Base-by-base conservation (phyloP, 1,140 invertebrate genomes). In the Drosophila neocordata region DNA sequence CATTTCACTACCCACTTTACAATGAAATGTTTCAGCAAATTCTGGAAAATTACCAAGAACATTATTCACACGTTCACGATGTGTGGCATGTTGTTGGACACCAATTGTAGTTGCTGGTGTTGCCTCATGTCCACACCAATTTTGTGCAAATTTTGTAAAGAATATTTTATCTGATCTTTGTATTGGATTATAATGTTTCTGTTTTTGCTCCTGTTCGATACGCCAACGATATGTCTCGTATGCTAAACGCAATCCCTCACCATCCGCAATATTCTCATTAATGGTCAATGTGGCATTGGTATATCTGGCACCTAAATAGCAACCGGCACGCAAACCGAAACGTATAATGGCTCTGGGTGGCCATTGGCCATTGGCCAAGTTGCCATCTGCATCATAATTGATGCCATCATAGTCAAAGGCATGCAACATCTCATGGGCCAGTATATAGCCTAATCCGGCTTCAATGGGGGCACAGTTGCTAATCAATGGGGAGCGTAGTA, bases 241-340 rank as follows among this genome's bases (percentile, higher is more conserved):
- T n/a, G 90, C 87, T 34, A 91, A 5, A 0, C 89, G 83, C 2
- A 91, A 31, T 0, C 90, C 90, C 61, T 91, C 90, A 13, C 69
- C 89, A 27, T 91, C 90, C 3, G 90, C 90, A 6, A 91, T 90
- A 44, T 91, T 91, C 73, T 91, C 90, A 22, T 91, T 90, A 13
- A 91, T 57, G 2, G 69, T 80, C 6, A 78, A n/a, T 1, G 72
- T 75, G 13, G 75, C 89, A 51, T 90, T 83, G 15, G 56, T 72
- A 20, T 90, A 91, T 1, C 83, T 66, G 0, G 44, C 8, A 2
- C 61, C 68, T 4, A 91, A n/a, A 31, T 80, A 91, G 58, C 90
- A 91, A 1, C 22, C 27, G 0, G 83, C 78, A 5, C 76, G 44
- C 13, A 75, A 8, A 0, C 90, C 87, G 6, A 85, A 91, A 12